A percentile compares a stretch with the other conserved stretches of the same genome.
Evolutionary conservation across 2,888 invertebrate genomes (phyloP).

Genomic region (Sphaeridia pumilis): DNA sequence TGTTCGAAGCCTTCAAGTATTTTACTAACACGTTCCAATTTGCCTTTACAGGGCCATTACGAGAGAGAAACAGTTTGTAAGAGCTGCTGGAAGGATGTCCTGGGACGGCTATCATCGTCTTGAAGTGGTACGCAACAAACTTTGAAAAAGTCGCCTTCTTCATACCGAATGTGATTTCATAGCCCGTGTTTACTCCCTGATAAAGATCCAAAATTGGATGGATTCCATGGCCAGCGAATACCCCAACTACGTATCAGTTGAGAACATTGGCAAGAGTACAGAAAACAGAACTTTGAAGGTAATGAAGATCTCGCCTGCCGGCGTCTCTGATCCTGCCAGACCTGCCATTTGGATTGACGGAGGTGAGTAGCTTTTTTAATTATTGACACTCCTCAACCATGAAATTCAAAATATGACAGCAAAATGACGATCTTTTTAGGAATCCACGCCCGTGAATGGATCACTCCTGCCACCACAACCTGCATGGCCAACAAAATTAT

Average conservation of each 20-base stretch:
- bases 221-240: slow-evolving; percentile 55
- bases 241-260: slow-evolving; percentile 53
- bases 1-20: not conserved
- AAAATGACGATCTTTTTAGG: slow-evolving; percentile 39
- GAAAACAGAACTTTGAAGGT: slow-evolving; percentile 53
- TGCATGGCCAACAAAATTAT: slow-evolving; percentile 58
- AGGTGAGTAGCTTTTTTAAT: slow-evolving; percentile 39
- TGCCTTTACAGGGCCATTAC: not conserved
- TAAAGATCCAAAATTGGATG: slow-evolving; percentile 39
- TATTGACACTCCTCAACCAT: not conserved
- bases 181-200: no score
- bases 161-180: not conserved
- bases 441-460: slow-evolving; percentile 85
- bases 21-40: not conserved
- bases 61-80: not conserved
- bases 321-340: slow-evolving; percentile 42
- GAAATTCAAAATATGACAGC: not conserved
- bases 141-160: not conserved
- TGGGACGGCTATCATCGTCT: slow-evolving; percentile 31
- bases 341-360: slow-evolving; percentile 45
- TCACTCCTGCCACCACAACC: slow-evolving; percentile 61
- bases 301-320: slow-evolving; percentile 39
- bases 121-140: slow-evolving; percentile 22
- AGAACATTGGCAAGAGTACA: slow-evolving; percentile 59
- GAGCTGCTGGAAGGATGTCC: slow-evolving; percentile 20